These are phyloP conservation scores for Urocyon cinereoargenteus DNA, from an alignment of 2,797 vertebrate genomes.

Conservation along the genomic window DNA sequence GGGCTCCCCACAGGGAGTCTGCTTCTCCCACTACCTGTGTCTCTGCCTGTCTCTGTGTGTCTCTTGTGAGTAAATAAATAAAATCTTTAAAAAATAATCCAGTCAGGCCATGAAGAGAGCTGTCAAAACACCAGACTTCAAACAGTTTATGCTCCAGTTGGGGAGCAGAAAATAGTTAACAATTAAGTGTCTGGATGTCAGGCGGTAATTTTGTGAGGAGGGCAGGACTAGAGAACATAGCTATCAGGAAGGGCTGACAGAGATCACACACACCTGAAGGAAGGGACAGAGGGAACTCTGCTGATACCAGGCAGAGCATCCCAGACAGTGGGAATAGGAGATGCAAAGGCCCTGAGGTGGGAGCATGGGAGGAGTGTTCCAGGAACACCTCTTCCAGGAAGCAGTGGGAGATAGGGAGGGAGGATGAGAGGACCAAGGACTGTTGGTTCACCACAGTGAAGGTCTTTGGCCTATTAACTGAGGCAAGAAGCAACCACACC, in stretches of 20 bases:
- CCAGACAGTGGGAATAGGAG: background rate
- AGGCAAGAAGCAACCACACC: background rate
- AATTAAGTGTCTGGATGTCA: background rate
- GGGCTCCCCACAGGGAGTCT: no score
- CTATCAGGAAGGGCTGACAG: fast-evolving
- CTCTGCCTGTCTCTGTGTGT: no score
- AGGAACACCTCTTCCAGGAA: background rate
- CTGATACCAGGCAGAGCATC: fast-evolving
- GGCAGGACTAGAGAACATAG: background rate
- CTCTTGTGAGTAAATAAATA: no score
- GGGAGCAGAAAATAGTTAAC: background rate
- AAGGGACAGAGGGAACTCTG: background rate
- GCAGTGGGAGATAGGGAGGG: background rate
- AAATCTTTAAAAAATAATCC: background rate
- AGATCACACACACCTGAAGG: background rate
- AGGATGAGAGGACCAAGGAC: background rate
- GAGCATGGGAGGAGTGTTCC: background rate
- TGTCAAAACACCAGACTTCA: background rate
- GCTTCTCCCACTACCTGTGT: no score
- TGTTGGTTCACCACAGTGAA: background rate
- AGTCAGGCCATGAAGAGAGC: background rate
- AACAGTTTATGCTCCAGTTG: fast-evolving
- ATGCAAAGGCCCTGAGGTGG: background rate
- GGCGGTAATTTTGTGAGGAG: fast-evolving
- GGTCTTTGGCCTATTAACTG: background rate